Evolutionary conservation across 1,140 invertebrate species (phyloP).

Genomic region (Potamilus streckersoni): DNA sequence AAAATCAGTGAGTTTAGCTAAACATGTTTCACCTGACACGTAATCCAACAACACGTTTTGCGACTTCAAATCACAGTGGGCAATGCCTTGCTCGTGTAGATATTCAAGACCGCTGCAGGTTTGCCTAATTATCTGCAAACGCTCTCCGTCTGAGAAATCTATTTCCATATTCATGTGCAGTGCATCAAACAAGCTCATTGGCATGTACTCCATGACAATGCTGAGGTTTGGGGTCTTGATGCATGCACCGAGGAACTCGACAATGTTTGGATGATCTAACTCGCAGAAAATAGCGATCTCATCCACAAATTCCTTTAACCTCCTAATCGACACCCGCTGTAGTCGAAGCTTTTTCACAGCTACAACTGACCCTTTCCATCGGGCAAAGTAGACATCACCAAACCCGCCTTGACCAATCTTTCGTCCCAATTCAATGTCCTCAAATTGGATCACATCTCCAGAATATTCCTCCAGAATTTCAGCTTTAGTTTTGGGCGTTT

Average conservation of each 20-base stretch:
- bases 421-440: constrained; percentile 20
- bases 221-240: constrained; percentile 27
- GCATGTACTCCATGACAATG: constrained; percentile 47
- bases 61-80: constrained; percentile 14
- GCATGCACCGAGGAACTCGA: constrained; percentile 38
- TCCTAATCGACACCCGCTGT: constrained; percentile 22
- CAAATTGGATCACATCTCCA: constrained; percentile 25
- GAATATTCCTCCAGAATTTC: constrained; percentile 13
- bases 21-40: not conserved
- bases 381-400: constrained; percentile 32
- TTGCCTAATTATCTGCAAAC: constrained; percentile 3
- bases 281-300: constrained; percentile 32
- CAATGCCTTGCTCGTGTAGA: constrained; percentile 6
- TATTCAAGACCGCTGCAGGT: constrained; percentile 8
- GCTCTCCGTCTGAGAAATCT: constrained; percentile 1
- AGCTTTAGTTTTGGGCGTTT: constrained; percentile 15
- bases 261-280: constrained; percentile 38
- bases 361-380: constrained; percentile 33
- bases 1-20: constrained; percentile 40
- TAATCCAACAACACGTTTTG: constrained; percentile 10
- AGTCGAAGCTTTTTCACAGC: constrained; percentile 36
- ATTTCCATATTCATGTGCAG: constrained; percentile 22
- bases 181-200: constrained; percentile 38
- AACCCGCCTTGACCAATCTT: constrained; percentile 36
- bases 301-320: constrained; percentile 24